phyloP scores from a whole-genome alignment of 2,797 vertebrate genomes.

The Sebastes iracundus region DNA sequence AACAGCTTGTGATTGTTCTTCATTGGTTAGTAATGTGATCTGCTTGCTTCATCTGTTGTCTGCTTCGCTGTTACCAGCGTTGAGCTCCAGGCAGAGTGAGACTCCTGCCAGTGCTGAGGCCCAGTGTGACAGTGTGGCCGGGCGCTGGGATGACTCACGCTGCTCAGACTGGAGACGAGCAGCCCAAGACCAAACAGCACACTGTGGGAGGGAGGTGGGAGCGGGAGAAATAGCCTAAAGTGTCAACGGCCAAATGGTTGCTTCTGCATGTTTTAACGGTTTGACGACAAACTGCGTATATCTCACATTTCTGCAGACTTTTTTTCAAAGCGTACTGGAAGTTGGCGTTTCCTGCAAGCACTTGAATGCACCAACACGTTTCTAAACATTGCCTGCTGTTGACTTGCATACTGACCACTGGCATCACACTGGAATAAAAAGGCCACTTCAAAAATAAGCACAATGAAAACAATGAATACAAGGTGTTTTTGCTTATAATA shows the following conservation, averaged over 20 bases:
- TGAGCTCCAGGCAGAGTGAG: constrained; percentile 30
- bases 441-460: too few species aligned
- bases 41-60: constrained; percentile 8
- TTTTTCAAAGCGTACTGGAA: background rate
- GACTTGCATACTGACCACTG: too few species aligned
- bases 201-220: constrained; percentile 1
- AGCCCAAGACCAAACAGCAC: constrained; percentile 7
- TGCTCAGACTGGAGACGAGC: constrained; percentile 34
- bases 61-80: constrained; percentile 13
- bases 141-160: constrained; percentile 39
- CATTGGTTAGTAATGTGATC: constrained; percentile 4
- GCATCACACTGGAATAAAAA: too few species aligned
- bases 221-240: background rate
- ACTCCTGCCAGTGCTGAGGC: constrained; percentile 18
- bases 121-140: constrained; percentile 24
- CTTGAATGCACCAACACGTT: background rate
- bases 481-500: too few species aligned
- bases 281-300: background rate
- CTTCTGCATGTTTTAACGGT: background rate
- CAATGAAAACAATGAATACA: too few species aligned
- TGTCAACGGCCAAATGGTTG: background rate
- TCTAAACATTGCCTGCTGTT: too few species aligned
- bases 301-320: background rate
- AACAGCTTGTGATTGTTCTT: constrained; percentile 10
- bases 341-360: background rate